Evolutionary conservation across 2,888 invertebrate species (phyloP).

Genomic region (Drosophila emarginata): DNA sequence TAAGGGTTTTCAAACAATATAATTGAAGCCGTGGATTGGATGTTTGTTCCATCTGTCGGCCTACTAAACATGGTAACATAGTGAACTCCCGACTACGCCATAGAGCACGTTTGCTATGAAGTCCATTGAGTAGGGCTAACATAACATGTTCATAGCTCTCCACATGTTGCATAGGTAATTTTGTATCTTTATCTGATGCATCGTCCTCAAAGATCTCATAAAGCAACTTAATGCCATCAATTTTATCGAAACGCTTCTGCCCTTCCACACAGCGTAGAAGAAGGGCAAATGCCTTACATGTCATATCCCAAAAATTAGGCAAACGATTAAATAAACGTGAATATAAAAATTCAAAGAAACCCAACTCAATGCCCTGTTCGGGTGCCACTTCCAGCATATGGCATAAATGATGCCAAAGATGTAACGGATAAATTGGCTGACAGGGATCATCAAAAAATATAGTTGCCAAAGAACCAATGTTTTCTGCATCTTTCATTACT

Average conservation of each 20-base stretch:
- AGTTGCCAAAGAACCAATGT: constrained; percentile 42
- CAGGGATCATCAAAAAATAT: constrained; percentile 63
- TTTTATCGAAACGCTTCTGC: constrained; percentile 64
- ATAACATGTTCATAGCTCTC: constrained; percentile 63
- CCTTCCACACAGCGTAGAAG: constrained; percentile 76
- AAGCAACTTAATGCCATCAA: constrained; percentile 70
- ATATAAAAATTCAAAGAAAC: constrained; percentile 77
- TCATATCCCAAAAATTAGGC: constrained; percentile 60
- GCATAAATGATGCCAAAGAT: constrained; percentile 75
- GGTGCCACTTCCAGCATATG: constrained; percentile 74
- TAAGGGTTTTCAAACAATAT: constrained; percentile 73
- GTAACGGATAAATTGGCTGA: constrained; percentile 47
- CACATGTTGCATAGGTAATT: constrained; percentile 30
- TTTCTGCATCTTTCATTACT: constrained; percentile 46
- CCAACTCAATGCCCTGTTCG: constrained; percentile 65
- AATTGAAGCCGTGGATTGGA: constrained; percentile 69
- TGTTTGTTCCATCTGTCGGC: constrained; percentile 51
- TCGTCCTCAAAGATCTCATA: constrained; percentile 56
- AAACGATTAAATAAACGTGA: constrained; percentile 54
- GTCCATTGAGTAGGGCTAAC: constrained; percentile 70
- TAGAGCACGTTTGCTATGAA: constrained; percentile 68
- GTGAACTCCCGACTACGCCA: constrained; percentile 79
- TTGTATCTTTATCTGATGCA: not conserved
- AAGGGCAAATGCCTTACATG: constrained; percentile 79
- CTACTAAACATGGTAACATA: constrained; percentile 67